Evolutionary conservation across 2,113 vertebrate species (phyloP), one percentile per base, ranked within the genome.

Genomic region (Sorex araneus): DNA sequence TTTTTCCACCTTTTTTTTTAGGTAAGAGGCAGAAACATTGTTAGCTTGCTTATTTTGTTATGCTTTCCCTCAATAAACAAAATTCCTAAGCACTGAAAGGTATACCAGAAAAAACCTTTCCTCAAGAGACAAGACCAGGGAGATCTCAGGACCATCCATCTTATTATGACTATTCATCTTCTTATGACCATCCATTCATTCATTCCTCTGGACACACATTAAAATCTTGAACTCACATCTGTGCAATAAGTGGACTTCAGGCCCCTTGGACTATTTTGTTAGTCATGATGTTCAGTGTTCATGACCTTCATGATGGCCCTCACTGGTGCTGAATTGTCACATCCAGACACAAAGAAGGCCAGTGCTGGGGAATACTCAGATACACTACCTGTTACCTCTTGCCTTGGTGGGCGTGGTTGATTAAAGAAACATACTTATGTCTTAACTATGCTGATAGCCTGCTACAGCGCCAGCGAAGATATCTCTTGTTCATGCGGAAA

Each of bases 201-300:
- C 18, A 21, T 30, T 18, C 54, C 10, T 43, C 3, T 78, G 57
- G n/a, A 80, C 60, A 73, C 6, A 40, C 13, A n/a, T 54, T 47
- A 74, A 78, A 87, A 87, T 54, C 47, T 40, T 82, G 32, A 84
- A 74, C 66, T 54, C 34, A 60, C 18, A 25, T 83, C 30, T 36
- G 40, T 74, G 16, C 66, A 21, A 69, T 70, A 3, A 87, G 27
- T 76, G 30, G 18, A 2, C 36, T 16, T 47, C 8, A 19, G 10
- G 3, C 30, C 36, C n/a, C 13, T 78, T 76, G 47, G 15, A 43
- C 32, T 43, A 27, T 75, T 69, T 84, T 84, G 27, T 85, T 70
- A 78, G 60, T 50, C 34, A 40, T 64, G 63, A n/a, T 69, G 63
- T 32, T 36, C 21, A 0, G 74, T 11, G 8, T 57, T 36, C n/a